Conservation (phyloP, 2,797 vertebrate genomes). For the Arnoldichthys spilopterus region DNA sequence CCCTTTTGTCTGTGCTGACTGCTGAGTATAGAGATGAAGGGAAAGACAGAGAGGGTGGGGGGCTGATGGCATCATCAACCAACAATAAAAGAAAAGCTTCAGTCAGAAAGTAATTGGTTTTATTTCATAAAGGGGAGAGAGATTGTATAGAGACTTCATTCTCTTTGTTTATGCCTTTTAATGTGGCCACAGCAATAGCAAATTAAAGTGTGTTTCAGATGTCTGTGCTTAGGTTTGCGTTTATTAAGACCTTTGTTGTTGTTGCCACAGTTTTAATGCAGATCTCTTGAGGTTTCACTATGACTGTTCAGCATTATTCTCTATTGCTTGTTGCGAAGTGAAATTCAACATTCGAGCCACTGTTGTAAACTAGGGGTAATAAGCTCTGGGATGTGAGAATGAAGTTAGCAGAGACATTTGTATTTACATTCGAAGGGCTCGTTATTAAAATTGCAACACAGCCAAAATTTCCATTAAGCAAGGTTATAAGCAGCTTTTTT, state of each 20-base stretch:
- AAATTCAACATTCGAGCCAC: slow-evolving; percentile 36
- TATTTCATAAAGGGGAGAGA: slow-evolving; percentile 41
- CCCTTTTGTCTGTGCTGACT: slow-evolving; percentile 55
- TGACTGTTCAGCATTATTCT: slow-evolving; percentile 49
- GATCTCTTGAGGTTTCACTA: slow-evolving; percentile 57
- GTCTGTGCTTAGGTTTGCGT: slow-evolving; percentile 46
- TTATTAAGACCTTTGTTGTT: slow-evolving; percentile 19
- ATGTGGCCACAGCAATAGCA: slow-evolving; percentile 44
- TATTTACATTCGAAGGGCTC: neutral
- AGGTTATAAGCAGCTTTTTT: slow-evolving; percentile 1
- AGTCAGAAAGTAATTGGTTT: slow-evolving; percentile 24
- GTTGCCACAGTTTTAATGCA: slow-evolving; percentile 34
- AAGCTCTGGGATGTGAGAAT: slow-evolving; percentile 14
- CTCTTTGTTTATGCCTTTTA: slow-evolving; percentile 46
- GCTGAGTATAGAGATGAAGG: slow-evolving; percentile 21
- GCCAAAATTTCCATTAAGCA: slow-evolving; percentile 29
- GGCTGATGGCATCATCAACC: slow-evolving; percentile 29
- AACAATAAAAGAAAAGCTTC: slow-evolving; percentile 38
- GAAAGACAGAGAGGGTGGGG: slow-evolving; percentile 11
- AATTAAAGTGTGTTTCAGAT: slow-evolving; percentile 47
- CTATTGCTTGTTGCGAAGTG: slow-evolving; percentile 42
- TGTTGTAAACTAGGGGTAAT: slow-evolving; percentile 42
- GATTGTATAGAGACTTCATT: slow-evolving; percentile 26
- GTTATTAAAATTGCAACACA: slow-evolving; percentile 24
- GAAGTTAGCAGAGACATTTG: neutral